Evolutionary conservation across 2,113 vertebrate species (phyloP).

Genomic region (Microcebus griseorufus): DNA sequence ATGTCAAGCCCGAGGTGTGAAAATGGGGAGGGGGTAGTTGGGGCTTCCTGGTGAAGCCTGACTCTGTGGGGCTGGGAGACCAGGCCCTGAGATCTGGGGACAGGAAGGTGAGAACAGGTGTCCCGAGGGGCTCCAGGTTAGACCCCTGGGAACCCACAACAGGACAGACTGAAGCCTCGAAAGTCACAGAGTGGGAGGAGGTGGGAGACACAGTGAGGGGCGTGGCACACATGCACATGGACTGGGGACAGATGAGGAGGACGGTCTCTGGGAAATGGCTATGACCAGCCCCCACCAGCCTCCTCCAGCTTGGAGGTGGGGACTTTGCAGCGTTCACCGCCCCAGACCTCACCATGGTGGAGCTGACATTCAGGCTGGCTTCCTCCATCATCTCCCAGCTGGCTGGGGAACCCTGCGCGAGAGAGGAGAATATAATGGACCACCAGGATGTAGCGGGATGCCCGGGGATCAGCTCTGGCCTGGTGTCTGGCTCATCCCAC

Average conservation of each 20-base stretch:
- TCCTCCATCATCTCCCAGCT: neutral
- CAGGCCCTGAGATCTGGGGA: neutral
- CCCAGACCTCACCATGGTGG: constrained; percentile 36
- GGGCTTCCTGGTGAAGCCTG: neutral
- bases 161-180: neutral
- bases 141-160: neutral
- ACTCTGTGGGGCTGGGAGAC: neutral
- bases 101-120: neutral
- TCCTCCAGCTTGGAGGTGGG: neutral
- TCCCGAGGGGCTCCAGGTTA: neutral
- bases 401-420: constrained; percentile 42
- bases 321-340: too few species aligned
- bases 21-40: too few species aligned
- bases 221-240: rapidly evolving
- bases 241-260: neutral
- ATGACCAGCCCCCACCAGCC: neutral
- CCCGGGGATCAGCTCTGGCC: neutral
- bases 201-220: neutral
- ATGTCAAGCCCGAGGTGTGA: neutral
- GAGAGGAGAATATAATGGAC: neutral
- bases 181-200: neutral
- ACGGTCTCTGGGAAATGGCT: neutral
- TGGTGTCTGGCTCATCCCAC: neutral
- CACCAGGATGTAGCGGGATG: rapidly evolving
- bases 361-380: neutral